Evolutionary conservation across 1,140 invertebrate species (phyloP), one percentile per base, ranked within the genome.

Genomic region (Danaus melanippus): DNA sequence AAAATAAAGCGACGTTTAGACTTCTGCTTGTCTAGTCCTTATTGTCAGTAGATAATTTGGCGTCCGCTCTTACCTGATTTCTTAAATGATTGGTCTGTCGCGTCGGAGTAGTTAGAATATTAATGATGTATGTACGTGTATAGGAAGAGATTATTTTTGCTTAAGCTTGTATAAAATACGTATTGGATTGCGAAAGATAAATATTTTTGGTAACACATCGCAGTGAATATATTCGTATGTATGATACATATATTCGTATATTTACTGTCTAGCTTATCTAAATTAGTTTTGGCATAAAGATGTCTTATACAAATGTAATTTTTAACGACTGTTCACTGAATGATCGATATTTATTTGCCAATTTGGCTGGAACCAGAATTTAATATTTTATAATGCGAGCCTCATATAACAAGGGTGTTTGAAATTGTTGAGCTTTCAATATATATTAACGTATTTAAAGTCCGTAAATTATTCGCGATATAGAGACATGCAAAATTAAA

Each of bases 91-190:
- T 71, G 74, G 67, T 69, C 62, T 81, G 52, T 64, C 66, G 75
- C 69, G 71, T 71, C 64, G 69, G 60, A 64, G 66, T 79, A 79
- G 67, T 58, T 75, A 76, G 62, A 62, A 62, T 70, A 56, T 47
- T 49, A 66, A 69, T 52, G 56, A 54, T 32, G 72, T 77, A 77
- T 64, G 61, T 81, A 81, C 66, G 64, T 66, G 60, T 70, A 74
- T 77, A 84, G 67, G 63, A 74, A 83, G 73, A 84, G 71, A 76
- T 83, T 84, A 86, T 86, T 84, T 84, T 84, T 84, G 81, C 83
- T 84, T 85, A 81, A 72, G 84, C 82, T 81, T 83, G 66, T 73
- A 80, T 76, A 75, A 67, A 71, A 71, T 71, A 71, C 66, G 62
- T 78, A 76, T 79, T 79, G 66, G 63, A 82, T 83, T 83, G 79